These are phyloP conservation scores for Cydia strobilella DNA, from an alignment of 1,140 invertebrate genomes.

Conservation along the genomic window DNA sequence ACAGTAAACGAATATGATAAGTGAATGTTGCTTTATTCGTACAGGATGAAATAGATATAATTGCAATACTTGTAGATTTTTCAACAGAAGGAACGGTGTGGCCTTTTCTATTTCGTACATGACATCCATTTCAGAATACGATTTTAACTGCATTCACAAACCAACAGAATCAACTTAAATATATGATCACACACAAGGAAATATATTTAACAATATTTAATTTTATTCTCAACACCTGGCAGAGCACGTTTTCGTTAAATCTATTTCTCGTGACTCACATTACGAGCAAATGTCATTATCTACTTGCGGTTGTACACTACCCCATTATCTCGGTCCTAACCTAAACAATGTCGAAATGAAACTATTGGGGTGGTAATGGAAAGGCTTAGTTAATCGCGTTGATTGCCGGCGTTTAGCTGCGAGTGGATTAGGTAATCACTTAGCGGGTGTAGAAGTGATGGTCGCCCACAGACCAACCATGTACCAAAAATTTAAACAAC, in stretches of 20 bases:
- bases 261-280: neutral
- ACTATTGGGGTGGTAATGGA: constrained; percentile 45
- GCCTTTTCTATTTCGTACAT: too few species aligned
- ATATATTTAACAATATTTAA: neutral
- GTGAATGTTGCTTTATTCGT: too few species aligned
- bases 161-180: too few species aligned
- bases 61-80: too few species aligned
- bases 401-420: constrained; percentile 58
- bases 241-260: too few species aligned
- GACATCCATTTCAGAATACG: too few species aligned
- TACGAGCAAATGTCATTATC: neutral
- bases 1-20: neutral
- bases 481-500: too few species aligned
- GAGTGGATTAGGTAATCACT: constrained; percentile 65
- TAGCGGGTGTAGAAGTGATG: constrained; percentile 44
- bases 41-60: too few species aligned
- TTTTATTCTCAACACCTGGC: too few species aligned
- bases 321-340: constrained; percentile 7
- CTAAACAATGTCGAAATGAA: constrained; percentile 39
- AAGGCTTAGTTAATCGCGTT: constrained; percentile 61
- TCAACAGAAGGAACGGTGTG: too few species aligned
- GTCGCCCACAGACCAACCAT: neutral
- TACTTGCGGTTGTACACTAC: neutral
- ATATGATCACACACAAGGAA: too few species aligned
- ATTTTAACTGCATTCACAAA: too few species aligned